Conservation (phyloP, 2,113 vertebrate genomes). For the Plestiodon gilberti region DNA sequence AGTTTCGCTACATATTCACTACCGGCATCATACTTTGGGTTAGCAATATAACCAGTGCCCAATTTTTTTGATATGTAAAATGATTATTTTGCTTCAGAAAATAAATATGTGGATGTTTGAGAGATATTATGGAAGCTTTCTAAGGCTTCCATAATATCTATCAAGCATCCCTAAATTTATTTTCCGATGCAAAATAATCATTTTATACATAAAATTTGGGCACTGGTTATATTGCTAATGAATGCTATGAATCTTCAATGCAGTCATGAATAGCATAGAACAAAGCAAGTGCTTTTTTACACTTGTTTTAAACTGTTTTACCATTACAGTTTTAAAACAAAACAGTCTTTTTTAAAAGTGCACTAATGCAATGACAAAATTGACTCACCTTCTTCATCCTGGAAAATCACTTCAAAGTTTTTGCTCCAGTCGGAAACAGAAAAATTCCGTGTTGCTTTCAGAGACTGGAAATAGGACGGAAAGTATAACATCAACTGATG, state of each 20-base stretch:
- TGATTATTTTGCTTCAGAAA: background rate
- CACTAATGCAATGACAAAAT: background rate
- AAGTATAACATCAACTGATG: conserved; percentile 24
- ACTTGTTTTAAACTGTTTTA: too few relatives aligned
- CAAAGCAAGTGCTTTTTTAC: too few relatives aligned
- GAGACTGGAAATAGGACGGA: conserved; percentile 78
- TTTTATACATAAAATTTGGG: background rate
- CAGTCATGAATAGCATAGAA: background rate
- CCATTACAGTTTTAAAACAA: too few relatives aligned
- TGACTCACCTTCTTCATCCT: conserved; percentile 95
- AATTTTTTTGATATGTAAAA: background rate
- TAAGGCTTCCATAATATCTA: background rate
- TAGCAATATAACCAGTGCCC: background rate
- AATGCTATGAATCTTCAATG: conserved; percentile 24
- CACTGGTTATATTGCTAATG: background rate
- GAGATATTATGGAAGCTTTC: background rate
- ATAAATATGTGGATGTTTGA: background rate
- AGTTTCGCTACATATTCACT: background rate
- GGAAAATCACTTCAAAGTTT: conserved; percentile 98
- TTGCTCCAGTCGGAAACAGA: conserved; percentile 98
- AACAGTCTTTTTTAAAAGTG: background rate
- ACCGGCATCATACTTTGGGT: background rate
- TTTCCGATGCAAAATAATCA: background rate
- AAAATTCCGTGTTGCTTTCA: conserved; percentile 95
- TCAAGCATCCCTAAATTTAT: background rate